Percentiles rank a stretch among this genome's conserved stretches.
Evolutionary conservation across 2,113 vertebrate species (phyloP).

Genomic region (Cynocephalus volans): DNA sequence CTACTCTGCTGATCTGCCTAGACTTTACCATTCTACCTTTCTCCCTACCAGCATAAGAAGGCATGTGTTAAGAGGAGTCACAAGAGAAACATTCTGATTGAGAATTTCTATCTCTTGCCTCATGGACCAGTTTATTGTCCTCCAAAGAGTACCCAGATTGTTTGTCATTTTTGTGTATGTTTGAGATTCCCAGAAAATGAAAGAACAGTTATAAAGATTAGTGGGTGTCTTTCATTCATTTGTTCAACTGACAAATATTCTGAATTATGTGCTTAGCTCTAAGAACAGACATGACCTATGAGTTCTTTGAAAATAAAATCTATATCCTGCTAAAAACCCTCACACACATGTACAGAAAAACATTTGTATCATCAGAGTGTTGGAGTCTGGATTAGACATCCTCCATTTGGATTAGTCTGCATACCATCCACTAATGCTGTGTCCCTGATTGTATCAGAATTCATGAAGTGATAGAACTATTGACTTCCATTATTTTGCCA

Average conservation of each 20-base stretch:
- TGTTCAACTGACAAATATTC: neutral
- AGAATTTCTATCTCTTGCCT: neutral
- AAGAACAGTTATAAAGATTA: neutral
- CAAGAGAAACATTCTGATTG: neutral
- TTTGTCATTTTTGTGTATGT: rapidly evolving
- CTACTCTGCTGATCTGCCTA: neutral
- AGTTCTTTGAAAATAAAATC: neutral
- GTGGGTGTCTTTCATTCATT: neutral
- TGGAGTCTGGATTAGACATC: neutral
- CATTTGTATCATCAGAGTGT: neutral
- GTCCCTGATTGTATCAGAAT: neutral
- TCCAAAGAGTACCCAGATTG: neutral
- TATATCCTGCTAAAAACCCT: neutral
- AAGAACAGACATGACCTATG: neutral
- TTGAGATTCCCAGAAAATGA: neutral
- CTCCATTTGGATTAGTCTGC: neutral
- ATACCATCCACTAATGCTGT: neutral
- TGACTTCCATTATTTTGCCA: neutral
- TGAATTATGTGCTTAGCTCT: neutral
- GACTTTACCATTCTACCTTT: neutral
- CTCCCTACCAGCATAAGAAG: neutral
- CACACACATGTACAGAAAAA: neutral
- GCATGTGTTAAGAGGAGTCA: neutral
- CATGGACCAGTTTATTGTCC: rapidly evolving
- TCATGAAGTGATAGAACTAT: too few species aligned